Evolutionary conservation across 1,140 invertebrate species (phyloP).

Genomic region (Ylistrum balloti): DNA sequence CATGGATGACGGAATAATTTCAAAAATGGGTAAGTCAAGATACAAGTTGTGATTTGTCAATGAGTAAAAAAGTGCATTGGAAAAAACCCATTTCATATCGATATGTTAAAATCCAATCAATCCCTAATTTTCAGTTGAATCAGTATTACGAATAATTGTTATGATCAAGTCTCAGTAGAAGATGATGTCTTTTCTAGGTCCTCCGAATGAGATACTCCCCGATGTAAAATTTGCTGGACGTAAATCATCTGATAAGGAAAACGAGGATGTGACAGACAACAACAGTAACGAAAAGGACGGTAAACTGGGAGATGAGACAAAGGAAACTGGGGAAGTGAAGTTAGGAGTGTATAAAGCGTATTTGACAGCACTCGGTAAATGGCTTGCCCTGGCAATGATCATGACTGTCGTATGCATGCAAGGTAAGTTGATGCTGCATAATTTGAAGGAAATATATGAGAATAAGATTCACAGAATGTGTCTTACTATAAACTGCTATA

Average conservation of each 20-base stretch:
- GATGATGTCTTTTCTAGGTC: neutral
- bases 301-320: slow-evolving; percentile 78
- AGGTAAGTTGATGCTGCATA: slow-evolving; percentile 69
- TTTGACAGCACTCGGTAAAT: slow-evolving; percentile 89
- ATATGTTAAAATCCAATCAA: too few species aligned
- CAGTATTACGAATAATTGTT: too few species aligned
- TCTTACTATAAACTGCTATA: too few species aligned
- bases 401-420: slow-evolving; percentile 85
- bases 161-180: too few species aligned
- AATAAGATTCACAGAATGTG: too few species aligned
- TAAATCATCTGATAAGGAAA: slow-evolving; percentile 36
- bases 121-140: too few species aligned
- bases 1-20: neutral
- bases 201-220: neutral
- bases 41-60: too few species aligned
- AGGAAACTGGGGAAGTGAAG: slow-evolving; percentile 82
- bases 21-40: slow-evolving; percentile 19
- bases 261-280: neutral
- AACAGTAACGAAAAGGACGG: slow-evolving; percentile 55
- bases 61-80: too few species aligned
- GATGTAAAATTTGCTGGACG: neutral
- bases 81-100: too few species aligned
- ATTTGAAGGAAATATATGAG: too few species aligned
- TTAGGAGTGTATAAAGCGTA: slow-evolving; percentile 90
- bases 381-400: slow-evolving; percentile 88